A percentile compares a stretch with the other conserved stretches of the same genome.
Evolutionary conservation across 2,888 invertebrate species (phyloP).

Genomic region (Thyatira batis): DNA sequence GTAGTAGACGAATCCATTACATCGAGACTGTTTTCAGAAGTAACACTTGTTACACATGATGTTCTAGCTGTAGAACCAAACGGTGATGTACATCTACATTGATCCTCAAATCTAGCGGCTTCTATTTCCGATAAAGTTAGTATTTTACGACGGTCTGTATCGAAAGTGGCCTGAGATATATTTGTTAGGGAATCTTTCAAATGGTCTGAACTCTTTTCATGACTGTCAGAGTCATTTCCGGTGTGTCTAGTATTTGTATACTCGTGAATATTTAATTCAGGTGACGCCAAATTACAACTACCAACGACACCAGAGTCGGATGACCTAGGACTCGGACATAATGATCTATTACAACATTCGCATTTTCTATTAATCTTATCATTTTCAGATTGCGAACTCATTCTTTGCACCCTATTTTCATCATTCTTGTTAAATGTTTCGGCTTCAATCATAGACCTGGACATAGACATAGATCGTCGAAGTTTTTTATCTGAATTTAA

Average conservation of each 20-base stretch:
- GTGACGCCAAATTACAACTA: conserved; percentile 88
- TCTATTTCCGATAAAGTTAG: conserved; percentile 82
- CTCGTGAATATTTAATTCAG: conserved; percentile 82
- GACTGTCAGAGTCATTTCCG: conserved; percentile 65
- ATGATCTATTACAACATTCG: conserved; percentile 83
- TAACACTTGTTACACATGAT: conserved; percentile 82
- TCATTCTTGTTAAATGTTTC: conserved; percentile 59
- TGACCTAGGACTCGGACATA: conserved; percentile 87
- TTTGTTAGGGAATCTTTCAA: conserved; percentile 53
- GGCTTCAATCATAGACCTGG: conserved; percentile 72
- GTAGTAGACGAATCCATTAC: conserved; percentile 79
- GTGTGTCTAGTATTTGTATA: conserved; percentile 48
- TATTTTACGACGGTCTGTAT: conserved; percentile 57
- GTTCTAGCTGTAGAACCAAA: conserved; percentile 88
- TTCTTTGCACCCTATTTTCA: conserved; percentile 58
- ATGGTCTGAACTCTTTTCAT: conserved; percentile 56
- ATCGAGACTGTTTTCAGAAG: conserved; percentile 81
- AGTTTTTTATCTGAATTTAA: conserved; percentile 84
- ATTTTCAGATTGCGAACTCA: conserved; percentile 74
- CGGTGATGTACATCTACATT: conserved; percentile 88
- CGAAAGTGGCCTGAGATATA: conserved; percentile 55
- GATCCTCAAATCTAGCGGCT: conserved; percentile 84
- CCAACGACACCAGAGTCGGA: conserved; percentile 94
- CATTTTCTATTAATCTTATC: conserved; percentile 68
- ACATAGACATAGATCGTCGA: conserved; percentile 70